These are phyloP conservation scores for Perca flavescens DNA, from an alignment of 2,113 vertebrate genomes.

Conservation along the genomic window DNA sequence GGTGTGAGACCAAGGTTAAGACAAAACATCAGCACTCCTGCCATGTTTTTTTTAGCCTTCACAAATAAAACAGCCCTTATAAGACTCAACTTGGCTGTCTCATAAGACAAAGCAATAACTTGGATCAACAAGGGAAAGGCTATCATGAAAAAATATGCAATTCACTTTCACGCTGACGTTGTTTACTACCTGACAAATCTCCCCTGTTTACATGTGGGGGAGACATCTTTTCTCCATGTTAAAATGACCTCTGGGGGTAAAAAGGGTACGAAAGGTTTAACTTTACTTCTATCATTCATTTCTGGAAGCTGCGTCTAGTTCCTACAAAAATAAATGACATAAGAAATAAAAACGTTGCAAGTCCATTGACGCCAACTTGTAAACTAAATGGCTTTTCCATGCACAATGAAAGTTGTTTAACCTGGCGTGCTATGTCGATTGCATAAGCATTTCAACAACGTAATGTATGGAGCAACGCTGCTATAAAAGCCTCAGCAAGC, in stretches of 20 bases:
- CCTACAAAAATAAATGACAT: constrained; percentile 65
- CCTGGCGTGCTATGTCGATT: constrained; percentile 23
- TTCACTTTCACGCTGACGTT: constrained; percentile 15
- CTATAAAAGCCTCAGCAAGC: constrained; percentile 43
- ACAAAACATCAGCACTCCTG: no score
- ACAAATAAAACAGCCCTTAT: neutral
- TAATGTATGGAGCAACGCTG: constrained; percentile 40
- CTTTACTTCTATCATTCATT: constrained; percentile 19
- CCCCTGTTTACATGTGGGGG: constrained; percentile 39
- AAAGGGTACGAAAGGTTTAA: constrained; percentile 18
- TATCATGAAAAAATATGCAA: constrained; percentile 9
- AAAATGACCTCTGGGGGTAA: constrained; percentile 3
- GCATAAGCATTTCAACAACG: constrained; percentile 26
- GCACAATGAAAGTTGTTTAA: constrained; percentile 22
- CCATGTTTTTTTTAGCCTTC: neutral
- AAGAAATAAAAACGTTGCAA: constrained; percentile 25
- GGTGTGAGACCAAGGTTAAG: no score
- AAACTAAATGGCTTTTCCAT: constrained; percentile 68
- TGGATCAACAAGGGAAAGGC: neutral
- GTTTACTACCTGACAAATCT: constrained; percentile 37
- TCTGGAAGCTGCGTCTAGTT: constrained; percentile 24
- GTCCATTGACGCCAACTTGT: constrained; percentile 22
- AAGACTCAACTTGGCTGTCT: constrained; percentile 6
- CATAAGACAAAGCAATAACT: constrained; percentile 2
- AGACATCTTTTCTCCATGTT: constrained; percentile 13